A percentile compares a stretch with the other conserved stretches of the same genome.
These are phyloP conservation scores for Oscheius sp. DNA, from an alignment of 2,888 invertebrate genomes.

Conservation along the genomic window DNA sequence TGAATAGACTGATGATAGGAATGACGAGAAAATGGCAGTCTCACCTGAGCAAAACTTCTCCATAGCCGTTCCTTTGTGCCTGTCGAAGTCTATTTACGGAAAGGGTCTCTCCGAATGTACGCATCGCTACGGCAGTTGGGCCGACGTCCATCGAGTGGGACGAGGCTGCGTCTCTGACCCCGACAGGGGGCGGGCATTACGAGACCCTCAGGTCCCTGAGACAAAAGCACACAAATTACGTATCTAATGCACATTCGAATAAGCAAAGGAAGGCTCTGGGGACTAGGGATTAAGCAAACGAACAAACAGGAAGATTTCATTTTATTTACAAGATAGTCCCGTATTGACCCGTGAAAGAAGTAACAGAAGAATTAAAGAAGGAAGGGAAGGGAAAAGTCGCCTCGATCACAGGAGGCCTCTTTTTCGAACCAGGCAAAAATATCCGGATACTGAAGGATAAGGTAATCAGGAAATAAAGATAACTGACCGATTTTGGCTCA, in stretches of 20 bases:
- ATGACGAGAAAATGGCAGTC: background rate
- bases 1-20: background rate
- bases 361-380: background rate
- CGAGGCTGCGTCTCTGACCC: constrained; percentile 28
- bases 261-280: no score
- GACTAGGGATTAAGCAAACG: no score
- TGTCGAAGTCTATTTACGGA: constrained; percentile 31
- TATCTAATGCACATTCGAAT: no score
- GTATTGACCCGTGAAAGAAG: background rate
- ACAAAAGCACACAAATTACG: constrained; percentile 29
- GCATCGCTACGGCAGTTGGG: constrained; percentile 24
- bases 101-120: constrained; percentile 27
- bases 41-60: constrained; percentile 30
- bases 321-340: background rate
- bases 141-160: constrained; percentile 28
- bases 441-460: constrained; percentile 45
- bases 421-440: constrained; percentile 52
- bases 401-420: constrained; percentile 51
- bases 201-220: background rate
- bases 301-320: no score
- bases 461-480: no score
- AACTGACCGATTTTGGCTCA: constrained; percentile 30
- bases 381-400: constrained; percentile 42
- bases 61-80: constrained; percentile 19
- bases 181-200: constrained; percentile 10